phyloP scores from a whole-genome alignment of 2,113 vertebrate species.

The Mobula birostris region DNA sequence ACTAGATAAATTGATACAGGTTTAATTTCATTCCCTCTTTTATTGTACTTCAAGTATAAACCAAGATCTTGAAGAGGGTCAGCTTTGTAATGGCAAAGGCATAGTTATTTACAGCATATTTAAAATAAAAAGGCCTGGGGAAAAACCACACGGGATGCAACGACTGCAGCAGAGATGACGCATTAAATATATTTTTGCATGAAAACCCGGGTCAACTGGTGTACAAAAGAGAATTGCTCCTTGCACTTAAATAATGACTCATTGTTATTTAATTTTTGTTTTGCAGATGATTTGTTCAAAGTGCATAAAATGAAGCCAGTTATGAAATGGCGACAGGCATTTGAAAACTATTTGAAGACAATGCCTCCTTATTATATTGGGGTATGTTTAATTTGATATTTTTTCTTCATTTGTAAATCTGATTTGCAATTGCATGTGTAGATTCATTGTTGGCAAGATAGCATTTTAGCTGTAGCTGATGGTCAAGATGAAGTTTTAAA shows the following conservation, averaged over 20 bases:
- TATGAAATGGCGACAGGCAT: constrained; percentile 90
- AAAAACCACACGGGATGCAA: not conserved
- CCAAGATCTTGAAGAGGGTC: not conserved
- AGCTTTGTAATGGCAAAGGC: not conserved
- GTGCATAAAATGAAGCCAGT: constrained; percentile 94
- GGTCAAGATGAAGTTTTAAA: not conserved
- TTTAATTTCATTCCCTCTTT: not conserved
- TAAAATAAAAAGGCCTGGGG: not conserved
- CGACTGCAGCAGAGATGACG: not conserved
- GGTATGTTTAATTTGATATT: constrained; percentile 57
- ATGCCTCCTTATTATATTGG: constrained; percentile 96
- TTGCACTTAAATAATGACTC: not conserved
- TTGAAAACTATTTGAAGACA: constrained; percentile 94
- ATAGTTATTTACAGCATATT: not conserved
- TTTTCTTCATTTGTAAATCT: constrained; percentile 38
- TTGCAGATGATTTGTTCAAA: constrained; percentile 90
- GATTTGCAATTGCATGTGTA: constrained; percentile 27
- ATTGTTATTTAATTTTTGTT: constrained; percentile 27
- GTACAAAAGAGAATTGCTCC: not conserved
- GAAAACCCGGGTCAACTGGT: not conserved
- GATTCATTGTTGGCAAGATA: not conserved
- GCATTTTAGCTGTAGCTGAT: not conserved
- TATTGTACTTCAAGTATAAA: not conserved
- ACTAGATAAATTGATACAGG: not conserved
- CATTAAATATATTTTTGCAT: not conserved